Evolutionary conservation across 2,888 invertebrate species (phyloP), one percentile per base, ranked within the genome.

Genomic region (Chironomus tentans): DNA sequence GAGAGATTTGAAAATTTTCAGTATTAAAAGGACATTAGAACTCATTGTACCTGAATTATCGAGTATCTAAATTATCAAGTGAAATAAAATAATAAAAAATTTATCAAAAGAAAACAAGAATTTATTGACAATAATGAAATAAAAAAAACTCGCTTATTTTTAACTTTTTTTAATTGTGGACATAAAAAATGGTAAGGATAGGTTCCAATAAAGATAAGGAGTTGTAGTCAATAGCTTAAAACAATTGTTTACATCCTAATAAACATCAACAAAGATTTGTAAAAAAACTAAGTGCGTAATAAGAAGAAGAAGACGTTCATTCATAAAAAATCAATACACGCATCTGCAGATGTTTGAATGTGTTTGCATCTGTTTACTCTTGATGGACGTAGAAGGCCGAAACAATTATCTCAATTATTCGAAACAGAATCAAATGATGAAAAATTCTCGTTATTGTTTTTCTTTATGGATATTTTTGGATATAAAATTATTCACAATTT

Each of bases 261-360:
- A 38, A 38, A 68, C n/a, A 15, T 10, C 21, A 68, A 38, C 24
- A 68, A 38, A 68, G 24, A 38, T 21, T 38, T 68, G 68, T 68
- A 68, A 68, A 68, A 21, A 65, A 18, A 65, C 18, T 22, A 22
- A 65, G 65, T 65, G 65, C 68, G 68, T 68, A 68, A 68, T 68
- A 68, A 28, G 28, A 68, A 65, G 18, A 22, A 22, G 15, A 18
- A 65, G 65, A 18, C 12, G 24, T 22, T 65, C 65, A 65, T 65
- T 65, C 65, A 65, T 21, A 22, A 65, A 65, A 65, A 65, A 65
- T 65, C 65, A 22, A 65, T 65, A 65, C 13, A 12, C 22, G 18
- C 22, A 18, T 21, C 18, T 56, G 56, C n/a, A 56, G n/a, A 18
- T 56, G 18, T n/a, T 65, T 62, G 62, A 13, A 65, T 6, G 13